These are phyloP conservation scores for Coendou prehensilis DNA, from an alignment of 2,797 vertebrate genomes.

Conservation along the genomic window DNA sequence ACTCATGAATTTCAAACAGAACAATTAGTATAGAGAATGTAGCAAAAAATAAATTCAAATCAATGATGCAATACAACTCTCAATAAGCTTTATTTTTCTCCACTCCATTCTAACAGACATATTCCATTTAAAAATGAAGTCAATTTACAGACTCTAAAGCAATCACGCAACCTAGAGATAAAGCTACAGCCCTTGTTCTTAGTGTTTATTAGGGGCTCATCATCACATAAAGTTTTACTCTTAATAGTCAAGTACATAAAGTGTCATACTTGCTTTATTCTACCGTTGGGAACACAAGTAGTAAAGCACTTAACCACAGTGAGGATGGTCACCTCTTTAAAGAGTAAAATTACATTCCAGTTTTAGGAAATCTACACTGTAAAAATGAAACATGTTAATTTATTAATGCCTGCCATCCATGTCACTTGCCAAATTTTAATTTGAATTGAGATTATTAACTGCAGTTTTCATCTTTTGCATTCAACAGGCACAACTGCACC, in stretches of 20 bases:
- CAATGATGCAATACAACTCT: conserved; percentile 32
- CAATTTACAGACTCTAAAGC: conserved; percentile 57
- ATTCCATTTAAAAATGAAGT: conserved; percentile 63
- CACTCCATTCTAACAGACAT: not conserved
- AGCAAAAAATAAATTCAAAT: conserved; percentile 68
- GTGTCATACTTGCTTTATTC: not conserved
- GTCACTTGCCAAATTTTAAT: conserved; percentile 47
- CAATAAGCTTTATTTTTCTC: conserved; percentile 58
- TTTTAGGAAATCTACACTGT: conserved; percentile 46
- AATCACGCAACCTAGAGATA: conserved; percentile 26
- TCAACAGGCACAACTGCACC: conserved; percentile 17
- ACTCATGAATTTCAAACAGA: conserved; percentile 54
- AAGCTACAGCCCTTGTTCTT: conserved; percentile 44
- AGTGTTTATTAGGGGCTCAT: conserved; percentile 48
- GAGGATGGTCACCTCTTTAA: not conserved
- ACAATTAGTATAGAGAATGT: conserved; percentile 37
- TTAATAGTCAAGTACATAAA: conserved; percentile 45
- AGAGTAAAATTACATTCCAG: conserved; percentile 3
- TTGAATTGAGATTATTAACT: conserved; percentile 49
- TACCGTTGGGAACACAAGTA: not conserved
- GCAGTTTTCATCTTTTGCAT: conserved; percentile 52
- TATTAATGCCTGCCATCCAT: conserved; percentile 42
- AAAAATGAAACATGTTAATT: conserved; percentile 66
- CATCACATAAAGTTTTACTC: not conserved
- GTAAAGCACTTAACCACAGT: not conserved